These are phyloP conservation scores for Coboldia fuscipes DNA, from an alignment of 1,140 invertebrate species.

Conservation along the genomic window DNA sequence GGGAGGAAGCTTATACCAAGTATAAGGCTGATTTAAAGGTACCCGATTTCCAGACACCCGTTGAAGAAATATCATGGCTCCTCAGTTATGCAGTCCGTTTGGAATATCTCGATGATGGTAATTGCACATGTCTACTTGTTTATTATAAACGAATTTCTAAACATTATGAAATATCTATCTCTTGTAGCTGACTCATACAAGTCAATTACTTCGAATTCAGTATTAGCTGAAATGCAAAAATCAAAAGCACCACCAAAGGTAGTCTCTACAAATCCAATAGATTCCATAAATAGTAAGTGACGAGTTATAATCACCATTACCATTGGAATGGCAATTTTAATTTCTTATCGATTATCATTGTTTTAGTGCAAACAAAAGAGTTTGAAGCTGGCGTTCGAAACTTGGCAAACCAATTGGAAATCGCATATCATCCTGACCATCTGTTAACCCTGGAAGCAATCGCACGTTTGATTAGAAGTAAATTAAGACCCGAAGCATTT, in stretches of 20 bases:
- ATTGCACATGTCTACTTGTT: slow-evolving; percentile 10
- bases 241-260: slow-evolving; percentile 37
- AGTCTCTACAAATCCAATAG: slow-evolving; percentile 57
- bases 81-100: slow-evolving; percentile 59
- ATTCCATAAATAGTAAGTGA: slow-evolving; percentile 66
- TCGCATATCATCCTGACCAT: slow-evolving; percentile 63
- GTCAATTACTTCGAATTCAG: slow-evolving; percentile 30
- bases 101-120: slow-evolving; percentile 65
- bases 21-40: slow-evolving; percentile 58
- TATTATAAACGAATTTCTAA: slow-evolving; percentile 6
- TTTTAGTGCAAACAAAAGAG: slow-evolving; percentile 58
- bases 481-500: slow-evolving; percentile 39
- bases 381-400: slow-evolving; percentile 60
- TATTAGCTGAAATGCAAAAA: slow-evolving; percentile 25
- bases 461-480: slow-evolving; percentile 38
- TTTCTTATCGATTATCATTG: slow-evolving; percentile 4
- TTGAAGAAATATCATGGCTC: slow-evolving; percentile 69
- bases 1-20: slow-evolving; percentile 47
- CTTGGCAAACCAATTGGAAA: slow-evolving; percentile 56
- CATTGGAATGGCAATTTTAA: neutral
- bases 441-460: slow-evolving; percentile 54
- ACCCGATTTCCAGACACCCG: slow-evolving; percentile 24
- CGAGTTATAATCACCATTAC: neutral
- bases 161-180: no score
- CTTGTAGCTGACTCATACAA: slow-evolving; percentile 50